A percentile compares a stretch with the other conserved stretches of the same genome.
These are phyloP conservation scores for Oryzaephilus surinamensis DNA, from an alignment of 1,140 invertebrate genomes.

Conservation along the genomic window DNA sequence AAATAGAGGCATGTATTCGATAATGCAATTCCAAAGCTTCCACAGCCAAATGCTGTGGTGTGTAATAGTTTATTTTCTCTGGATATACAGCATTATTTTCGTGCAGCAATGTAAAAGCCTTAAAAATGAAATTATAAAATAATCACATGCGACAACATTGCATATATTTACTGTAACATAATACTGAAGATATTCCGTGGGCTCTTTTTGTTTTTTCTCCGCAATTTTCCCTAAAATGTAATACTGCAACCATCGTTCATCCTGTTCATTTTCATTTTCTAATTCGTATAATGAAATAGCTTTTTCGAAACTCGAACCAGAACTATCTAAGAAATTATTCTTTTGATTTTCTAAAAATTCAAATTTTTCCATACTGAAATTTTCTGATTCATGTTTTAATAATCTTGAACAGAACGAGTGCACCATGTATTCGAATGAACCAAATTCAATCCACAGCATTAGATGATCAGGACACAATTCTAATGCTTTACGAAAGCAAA, in stretches of 20 bases:
- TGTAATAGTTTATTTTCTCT: conserved; percentile 72
- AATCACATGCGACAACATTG: conserved; percentile 2
- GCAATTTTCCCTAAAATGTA: conserved; percentile 90
- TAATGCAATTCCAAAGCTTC: conserved; percentile 82
- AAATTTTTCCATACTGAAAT: conserved; percentile 65
- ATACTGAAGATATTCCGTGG: conserved; percentile 63
- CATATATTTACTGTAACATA: conserved; percentile 52
- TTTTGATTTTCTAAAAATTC: conserved; percentile 63
- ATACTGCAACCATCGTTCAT: conserved; percentile 80
- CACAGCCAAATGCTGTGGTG: conserved; percentile 71
- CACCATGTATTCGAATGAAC: conserved; percentile 74
- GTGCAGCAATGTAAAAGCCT: conserved; percentile 62
- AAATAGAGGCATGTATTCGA: conserved; percentile 70
- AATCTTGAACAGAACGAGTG: conserved; percentile 78
- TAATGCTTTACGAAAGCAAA: conserved; percentile 69
- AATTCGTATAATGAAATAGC: conserved; percentile 50
- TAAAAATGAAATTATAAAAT: conserved; percentile 27
- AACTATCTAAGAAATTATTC: conserved; percentile 63
- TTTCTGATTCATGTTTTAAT: conserved; percentile 67
- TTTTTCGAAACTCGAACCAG: conserved; percentile 64
- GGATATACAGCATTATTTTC: conserved; percentile 79
- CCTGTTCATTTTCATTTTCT: conserved; percentile 41
- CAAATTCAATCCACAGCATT: conserved; percentile 82
- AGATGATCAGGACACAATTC: conserved; percentile 57
- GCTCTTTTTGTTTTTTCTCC: conserved; percentile 67